phyloP scores from a whole-genome alignment of 2,113 vertebrate genomes.

The Carassius auratus region DNA sequence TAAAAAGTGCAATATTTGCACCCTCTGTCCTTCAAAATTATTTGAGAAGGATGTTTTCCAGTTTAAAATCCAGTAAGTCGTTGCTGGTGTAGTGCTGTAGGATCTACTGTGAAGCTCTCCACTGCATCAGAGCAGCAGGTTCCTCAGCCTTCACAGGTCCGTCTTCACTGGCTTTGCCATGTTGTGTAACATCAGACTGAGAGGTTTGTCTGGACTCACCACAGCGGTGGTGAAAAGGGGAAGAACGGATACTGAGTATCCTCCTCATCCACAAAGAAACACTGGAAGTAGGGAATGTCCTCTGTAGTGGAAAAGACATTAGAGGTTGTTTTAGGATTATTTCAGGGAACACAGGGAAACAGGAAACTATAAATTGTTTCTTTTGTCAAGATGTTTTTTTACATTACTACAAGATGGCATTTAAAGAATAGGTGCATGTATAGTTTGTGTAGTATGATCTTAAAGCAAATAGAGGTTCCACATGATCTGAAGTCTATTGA shows the following conservation, averaged over 20 bases:
- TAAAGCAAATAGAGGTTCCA: not conserved
- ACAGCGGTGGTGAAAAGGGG: slow-evolving; percentile 75
- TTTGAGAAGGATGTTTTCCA: slow-evolving; percentile 4
- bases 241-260: slow-evolving; percentile 79
- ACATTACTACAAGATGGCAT: not conserved
- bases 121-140: not conserved
- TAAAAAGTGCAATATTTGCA: not conserved
- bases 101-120: slow-evolving; percentile 16
- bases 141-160: not conserved
- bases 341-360: not conserved
- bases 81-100: not conserved
- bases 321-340: not conserved
- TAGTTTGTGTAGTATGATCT: not conserved
- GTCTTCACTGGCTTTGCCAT: slow-evolving; percentile 27
- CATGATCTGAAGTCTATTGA: not conserved
- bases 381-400: not conserved
- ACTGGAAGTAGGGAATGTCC: slow-evolving; percentile 80
- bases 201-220: slow-evolving; percentile 59
- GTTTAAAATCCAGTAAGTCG: slow-evolving; percentile 2
- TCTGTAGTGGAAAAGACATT: slow-evolving; percentile 60
- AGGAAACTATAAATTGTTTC: not conserved
- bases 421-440: not conserved
- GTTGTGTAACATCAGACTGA: not conserved
- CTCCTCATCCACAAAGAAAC: slow-evolving; percentile 81
- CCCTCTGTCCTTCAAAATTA: not conserved